Conservation (phyloP, 2,888 invertebrate genomes). For the Eupithecia vulgata region DNA sequence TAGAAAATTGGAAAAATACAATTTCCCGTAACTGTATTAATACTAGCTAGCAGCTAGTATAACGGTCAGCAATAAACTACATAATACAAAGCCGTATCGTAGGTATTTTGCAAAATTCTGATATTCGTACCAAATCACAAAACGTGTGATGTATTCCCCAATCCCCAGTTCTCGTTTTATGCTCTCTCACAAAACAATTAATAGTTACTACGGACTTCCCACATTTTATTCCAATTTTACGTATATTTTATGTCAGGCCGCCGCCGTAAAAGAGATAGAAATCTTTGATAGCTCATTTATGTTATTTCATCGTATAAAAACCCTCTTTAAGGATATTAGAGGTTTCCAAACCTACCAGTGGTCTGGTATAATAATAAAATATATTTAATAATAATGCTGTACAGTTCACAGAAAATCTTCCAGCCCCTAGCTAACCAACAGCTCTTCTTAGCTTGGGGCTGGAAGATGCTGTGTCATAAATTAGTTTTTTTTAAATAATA, state of each 20-base stretch:
- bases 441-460: no score
- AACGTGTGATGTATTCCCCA: not conserved
- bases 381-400: no score
- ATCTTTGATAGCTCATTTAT: slow-evolving; percentile 45
- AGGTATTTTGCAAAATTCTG: not conserved
- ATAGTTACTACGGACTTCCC: slow-evolving; percentile 37
- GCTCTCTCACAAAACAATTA: slow-evolving; percentile 32
- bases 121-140: not conserved
- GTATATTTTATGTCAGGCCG: slow-evolving; percentile 39
- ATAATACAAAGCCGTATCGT: not conserved
- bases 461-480: no score
- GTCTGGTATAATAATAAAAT: not conserved
- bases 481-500: no score
- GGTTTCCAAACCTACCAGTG: not conserved
- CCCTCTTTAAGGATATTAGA: slow-evolving; percentile 36
- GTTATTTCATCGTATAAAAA: slow-evolving; percentile 39
- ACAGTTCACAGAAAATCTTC: no score
- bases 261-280: slow-evolving; percentile 43
- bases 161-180: not conserved
- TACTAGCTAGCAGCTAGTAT: no score
- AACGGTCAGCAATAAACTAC: not conserved
- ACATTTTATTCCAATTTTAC: slow-evolving; percentile 41
- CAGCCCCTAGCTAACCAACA: no score
- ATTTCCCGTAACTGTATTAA: not conserved
- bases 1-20: not conserved